Base-by-base conservation (phyloP, 30 jellyfish, hydroid and myxozoan genomes). In the Hydractinia symbiolongicarpus region DNA sequence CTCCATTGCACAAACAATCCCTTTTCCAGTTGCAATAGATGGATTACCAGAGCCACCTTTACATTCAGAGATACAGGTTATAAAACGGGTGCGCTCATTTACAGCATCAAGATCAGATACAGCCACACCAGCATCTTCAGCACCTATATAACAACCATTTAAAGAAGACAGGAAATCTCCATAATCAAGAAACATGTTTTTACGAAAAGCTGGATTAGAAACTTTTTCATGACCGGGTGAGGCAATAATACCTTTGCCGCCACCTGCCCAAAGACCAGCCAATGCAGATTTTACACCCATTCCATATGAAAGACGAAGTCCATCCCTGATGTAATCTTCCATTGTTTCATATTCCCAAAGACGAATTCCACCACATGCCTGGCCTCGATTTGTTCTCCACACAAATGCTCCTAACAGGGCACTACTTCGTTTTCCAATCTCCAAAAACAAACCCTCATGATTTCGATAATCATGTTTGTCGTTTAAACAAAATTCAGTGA, bases 181-280 rank as follows among this genome's bases (percentile, higher is more conserved):
- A 85, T 89, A 89, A 67, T 89, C 97, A 69, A 89, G 61, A 71
- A 89, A 89, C 73, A 89, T 81, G 53, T 89, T 88, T 85, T 85
- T 89, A 50, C 95, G 88, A 50, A 82, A 72, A 51, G 86, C 95
- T 30, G 94, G 94, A 60, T 89, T 82, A 21, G 87, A 56, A 16
- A 85, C 71, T 55, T 44, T 20, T 61, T 89, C 97, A 61, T 76
- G 73, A 49, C 87, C 94, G 16, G 97, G 97, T 6, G 95, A 88
- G 8, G 97, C 97, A 44, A 89, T 89, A 9, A 89, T 86, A 30
- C 97, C 97, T 76, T 89, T 89, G n/a, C 97, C 97, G 21, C 97
- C 97, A 66, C 97, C 97, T 72, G 97, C 97, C 97, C 97, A 89
- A 9, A 89, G 93, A 13, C 97, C 97, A 74, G 97, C 97, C 40